Evolutionary conservation across 2,888 invertebrate genomes (phyloP), one percentile per base, ranked within the genome.

Genomic region (Tenthredo notha): DNA sequence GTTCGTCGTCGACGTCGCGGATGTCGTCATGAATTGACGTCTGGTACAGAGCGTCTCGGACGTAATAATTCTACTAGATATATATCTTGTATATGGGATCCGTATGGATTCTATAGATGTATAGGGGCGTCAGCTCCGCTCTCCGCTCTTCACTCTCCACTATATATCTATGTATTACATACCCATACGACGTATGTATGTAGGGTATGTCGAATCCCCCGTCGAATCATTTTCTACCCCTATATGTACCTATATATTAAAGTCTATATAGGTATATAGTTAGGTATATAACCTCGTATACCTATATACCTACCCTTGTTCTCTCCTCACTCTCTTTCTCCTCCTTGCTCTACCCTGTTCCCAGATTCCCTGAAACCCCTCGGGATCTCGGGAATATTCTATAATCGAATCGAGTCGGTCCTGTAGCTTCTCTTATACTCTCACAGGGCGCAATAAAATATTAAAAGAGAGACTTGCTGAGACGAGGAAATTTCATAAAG

Each of bases 351-450:
- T n/a, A 54, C 54, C 54, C 54, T 7, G 54, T 54, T 54, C 7
- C 54, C 54, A 54, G 54, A 54, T 54, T 54, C 54, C n/a, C 54
- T 54, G 54, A 54, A 54, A n/a, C 54, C 54, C n/a, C 54, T 54
- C n/a, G 54, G 54, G 54, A 54, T 54, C 54, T 54, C 54, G 54
- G 54, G n/a, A 54, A 54, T 54, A 54, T 54, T 54, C 54, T 54
- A 54, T 54, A 54, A 54, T 54, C 54, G 54, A 54, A 54, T 54
- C 54, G 7, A 54, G 54, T n/a, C 54, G 54, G 54, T 54, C 7
- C 54, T 7, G 6, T 54, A 47, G 54, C n/a, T 7, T n/a, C 54
- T n/a, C 54, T n/a, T n/a, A n/a, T n/a, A 54, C 54, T 54, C n/a
- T 54, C n/a, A 7, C n/a, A 6, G 7, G 7, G 50, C 47, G 54